These are phyloP conservation scores for Heliothis peltigera DNA, from an alignment of 2,888 invertebrate species.

Conservation along the genomic window DNA sequence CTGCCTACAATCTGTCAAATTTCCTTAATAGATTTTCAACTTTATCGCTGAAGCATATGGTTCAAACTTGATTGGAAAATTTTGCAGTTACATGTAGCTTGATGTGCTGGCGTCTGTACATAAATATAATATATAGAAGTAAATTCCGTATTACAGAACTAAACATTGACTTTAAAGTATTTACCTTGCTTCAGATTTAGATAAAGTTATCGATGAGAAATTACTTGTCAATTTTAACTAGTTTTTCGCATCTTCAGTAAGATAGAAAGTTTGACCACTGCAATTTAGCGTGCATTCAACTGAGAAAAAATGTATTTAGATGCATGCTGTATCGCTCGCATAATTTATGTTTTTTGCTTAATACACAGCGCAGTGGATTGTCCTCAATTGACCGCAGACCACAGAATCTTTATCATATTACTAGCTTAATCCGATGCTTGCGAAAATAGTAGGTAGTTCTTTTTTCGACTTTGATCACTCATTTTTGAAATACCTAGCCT, in stretches of 20 bases:
- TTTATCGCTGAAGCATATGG: no score
- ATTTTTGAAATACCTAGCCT: no score
- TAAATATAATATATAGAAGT: constrained; percentile 13
- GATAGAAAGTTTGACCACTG: not conserved
- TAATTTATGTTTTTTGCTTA: not conserved
- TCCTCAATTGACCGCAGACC: not conserved
- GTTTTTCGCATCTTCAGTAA: not conserved
- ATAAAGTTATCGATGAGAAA: not conserved
- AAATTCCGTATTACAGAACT: not conserved
- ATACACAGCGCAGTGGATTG: not conserved
- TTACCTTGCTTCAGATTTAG: not conserved
- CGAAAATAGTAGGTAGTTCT: not conserved
- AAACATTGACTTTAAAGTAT: no score
- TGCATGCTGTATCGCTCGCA: not conserved
- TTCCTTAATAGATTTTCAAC: no score
- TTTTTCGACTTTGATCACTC: no score
- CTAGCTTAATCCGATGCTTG: not conserved
- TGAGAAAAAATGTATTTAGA: not conserved
- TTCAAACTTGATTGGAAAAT: no score
- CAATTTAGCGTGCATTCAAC: not conserved
- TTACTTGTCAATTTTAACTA: no score
- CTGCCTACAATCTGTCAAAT: no score
- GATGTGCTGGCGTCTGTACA: no score
- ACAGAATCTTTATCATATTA: not conserved
- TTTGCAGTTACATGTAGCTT: no score